These are phyloP conservation scores for Anthoscopus minutus DNA, from an alignment of 2,113 vertebrate species.

Conservation along the genomic window DNA sequence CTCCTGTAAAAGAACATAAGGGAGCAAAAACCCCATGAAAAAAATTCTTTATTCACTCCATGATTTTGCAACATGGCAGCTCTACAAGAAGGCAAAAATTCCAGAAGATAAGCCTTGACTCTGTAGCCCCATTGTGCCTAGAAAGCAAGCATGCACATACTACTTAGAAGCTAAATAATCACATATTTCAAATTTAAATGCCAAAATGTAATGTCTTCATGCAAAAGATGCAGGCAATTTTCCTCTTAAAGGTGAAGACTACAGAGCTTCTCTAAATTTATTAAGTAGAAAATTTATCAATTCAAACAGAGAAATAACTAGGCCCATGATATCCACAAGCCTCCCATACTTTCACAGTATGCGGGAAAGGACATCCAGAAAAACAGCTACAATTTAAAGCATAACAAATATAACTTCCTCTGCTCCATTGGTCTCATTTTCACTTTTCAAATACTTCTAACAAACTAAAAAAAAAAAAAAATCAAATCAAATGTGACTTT, in stretches of 20 bases:
- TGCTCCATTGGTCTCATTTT: neutral
- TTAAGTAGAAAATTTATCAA: neutral
- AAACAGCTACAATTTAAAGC: neutral
- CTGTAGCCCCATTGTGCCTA: neutral
- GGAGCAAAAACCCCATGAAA: slow-evolving; percentile 8
- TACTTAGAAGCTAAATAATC: neutral
- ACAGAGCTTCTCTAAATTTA: neutral
- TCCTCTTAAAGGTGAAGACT: neutral
- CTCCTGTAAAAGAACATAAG: slow-evolving; percentile 51
- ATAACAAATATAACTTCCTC: neutral
- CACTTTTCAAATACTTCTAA: neutral
- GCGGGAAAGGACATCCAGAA: neutral
- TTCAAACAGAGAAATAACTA: neutral
- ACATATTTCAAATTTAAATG: neutral
- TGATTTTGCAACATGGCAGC: neutral
- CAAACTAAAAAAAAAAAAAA: neutral
- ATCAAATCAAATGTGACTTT: neutral
- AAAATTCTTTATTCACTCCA: neutral
- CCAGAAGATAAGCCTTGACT: neutral
- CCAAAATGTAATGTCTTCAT: neutral
- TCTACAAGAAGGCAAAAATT: neutral
- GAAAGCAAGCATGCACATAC: slow-evolving; percentile 3
- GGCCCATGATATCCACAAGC: neutral
- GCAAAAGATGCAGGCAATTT: neutral
- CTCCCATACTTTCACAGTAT: neutral